Evolutionary conservation across 2,113 vertebrate genomes (phyloP), one percentile per base, ranked within the genome.

Genomic region (Struthio camelus): DNA sequence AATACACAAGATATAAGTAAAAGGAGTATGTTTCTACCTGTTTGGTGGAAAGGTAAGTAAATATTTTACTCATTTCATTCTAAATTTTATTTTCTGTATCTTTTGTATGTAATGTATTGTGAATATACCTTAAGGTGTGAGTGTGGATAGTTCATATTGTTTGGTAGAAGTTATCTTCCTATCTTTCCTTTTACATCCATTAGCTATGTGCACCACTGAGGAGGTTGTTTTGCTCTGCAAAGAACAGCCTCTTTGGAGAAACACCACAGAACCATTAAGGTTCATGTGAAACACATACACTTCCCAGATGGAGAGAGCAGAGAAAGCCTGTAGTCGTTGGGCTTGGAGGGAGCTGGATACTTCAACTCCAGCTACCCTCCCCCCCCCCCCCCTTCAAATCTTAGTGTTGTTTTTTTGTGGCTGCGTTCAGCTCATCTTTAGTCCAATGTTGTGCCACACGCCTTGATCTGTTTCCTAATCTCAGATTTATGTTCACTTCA

Each of bases 211-310:
- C 20, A 13, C 17, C 42, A 16, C 19, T 46, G 64, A 86, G 65
- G 40, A 90, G 56, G 32, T 6, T 17, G 30, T 14, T 14, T 85
- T 44, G n/a, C 23, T 48, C 56, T 85, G 40, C 66, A 66, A 42
- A 59, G 56, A 67, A 10, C 27, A 18, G 8, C 11, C 10, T 46
- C 48, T 40, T 36, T 59, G 50, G 44, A 72, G 77, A 48, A 91
- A 36, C 28, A 34, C 23, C n/a, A 53, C 53, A 38, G 72, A 65
- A 34, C 24, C 22, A 4, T 53, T 34, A 9, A 25, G 34, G 32
- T 16, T 46, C 18, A 19, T 42, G 42, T 54, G 62, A 78, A 77
- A 38, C 0, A 1, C 18, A 1, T 1, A 9, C 1, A 2, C 28
- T 17, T 62, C 69, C 59, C 32, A 48, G 28, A 53, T 25, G 14